Evolutionary conservation across 2,113 vertebrate species (phyloP).

Genomic region (Rafetus swinhoei): DNA sequence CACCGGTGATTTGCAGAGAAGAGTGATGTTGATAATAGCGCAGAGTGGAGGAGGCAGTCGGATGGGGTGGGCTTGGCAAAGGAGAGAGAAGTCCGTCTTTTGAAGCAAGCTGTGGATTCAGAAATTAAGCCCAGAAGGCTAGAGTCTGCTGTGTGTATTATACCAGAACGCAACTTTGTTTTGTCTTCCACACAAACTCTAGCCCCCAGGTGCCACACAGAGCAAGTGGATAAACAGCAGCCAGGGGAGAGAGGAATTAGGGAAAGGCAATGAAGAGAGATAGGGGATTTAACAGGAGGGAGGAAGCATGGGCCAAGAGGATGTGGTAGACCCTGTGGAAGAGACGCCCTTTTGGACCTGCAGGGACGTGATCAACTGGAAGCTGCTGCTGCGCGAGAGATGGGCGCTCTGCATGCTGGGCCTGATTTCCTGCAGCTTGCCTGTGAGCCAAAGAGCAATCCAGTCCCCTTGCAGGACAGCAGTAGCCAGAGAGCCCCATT

Average conservation of each 20-base stretch:
- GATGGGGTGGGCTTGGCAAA: slow-evolving; percentile 5
- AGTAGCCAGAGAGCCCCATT: not conserved
- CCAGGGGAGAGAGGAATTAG: slow-evolving; percentile 22
- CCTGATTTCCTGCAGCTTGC: not conserved
- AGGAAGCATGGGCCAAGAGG: not conserved
- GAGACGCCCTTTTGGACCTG: not conserved
- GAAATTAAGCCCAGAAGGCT: slow-evolving; percentile 38
- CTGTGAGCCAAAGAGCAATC: not conserved
- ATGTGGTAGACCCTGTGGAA: not conserved
- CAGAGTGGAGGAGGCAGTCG: slow-evolving; percentile 69
- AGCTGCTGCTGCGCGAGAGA: not conserved
- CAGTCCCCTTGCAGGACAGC: not conserved
- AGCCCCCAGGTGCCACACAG: slow-evolving; percentile 29
- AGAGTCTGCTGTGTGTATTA: not conserved
- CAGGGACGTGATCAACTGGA: not conserved
- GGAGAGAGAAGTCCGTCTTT: slow-evolving; percentile 42
- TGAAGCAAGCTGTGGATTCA: not conserved
- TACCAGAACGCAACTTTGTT: slow-evolving; percentile 10
- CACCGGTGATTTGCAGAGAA: slow-evolving; percentile 61
- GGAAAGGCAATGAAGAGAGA: not conserved
- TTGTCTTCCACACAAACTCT: slow-evolving; percentile 37
- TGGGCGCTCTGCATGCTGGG: not conserved
- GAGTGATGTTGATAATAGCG: slow-evolving; percentile 56
- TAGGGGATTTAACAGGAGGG: not conserved
- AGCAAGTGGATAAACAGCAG: slow-evolving; percentile 48